Conservation (phyloP, 2,888 invertebrate species). For the Caenorhabditis sp. region DNA sequence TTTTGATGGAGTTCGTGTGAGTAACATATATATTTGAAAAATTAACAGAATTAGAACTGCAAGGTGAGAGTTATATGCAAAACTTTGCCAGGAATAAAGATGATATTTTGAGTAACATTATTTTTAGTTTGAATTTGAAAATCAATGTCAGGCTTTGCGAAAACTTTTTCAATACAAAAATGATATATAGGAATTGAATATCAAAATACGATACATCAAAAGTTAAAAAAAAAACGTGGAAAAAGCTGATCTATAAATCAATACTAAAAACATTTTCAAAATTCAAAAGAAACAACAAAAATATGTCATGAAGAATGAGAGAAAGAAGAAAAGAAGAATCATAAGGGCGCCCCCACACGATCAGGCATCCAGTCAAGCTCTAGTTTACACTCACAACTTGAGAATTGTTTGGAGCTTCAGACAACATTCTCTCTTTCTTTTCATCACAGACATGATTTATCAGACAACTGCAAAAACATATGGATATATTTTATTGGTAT, state of each 20-base stretch:
- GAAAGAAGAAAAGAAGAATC: slow-evolving; percentile 13
- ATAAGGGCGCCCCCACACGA: slow-evolving; percentile 49
- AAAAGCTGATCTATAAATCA: background rate
- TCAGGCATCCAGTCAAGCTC: slow-evolving; percentile 25
- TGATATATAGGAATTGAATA: too few relatives aligned
- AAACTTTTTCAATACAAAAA: too few relatives aligned
- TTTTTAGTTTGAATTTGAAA: too few relatives aligned
- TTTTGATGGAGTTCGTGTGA: too few relatives aligned
- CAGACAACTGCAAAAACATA: background rate
- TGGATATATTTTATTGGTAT: slow-evolving; percentile 1
- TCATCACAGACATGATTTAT: slow-evolving; percentile 1
- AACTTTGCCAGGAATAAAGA: too few relatives aligned
- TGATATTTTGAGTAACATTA: too few relatives aligned
- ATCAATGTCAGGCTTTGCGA: too few relatives aligned
- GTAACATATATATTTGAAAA: too few relatives aligned
- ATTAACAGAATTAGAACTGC: too few relatives aligned
- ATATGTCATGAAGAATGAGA: slow-evolving; percentile 4
- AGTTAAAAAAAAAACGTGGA: background rate
- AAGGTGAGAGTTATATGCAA: too few relatives aligned
- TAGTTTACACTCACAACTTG: slow-evolving; percentile 31
- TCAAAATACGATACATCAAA: too few relatives aligned
- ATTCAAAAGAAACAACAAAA: background rate
- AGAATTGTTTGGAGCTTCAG: background rate
- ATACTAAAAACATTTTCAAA: background rate
- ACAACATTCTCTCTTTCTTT: slow-evolving; percentile 3